These are phyloP conservation scores for Chaetodon trifasciatus DNA, from an alignment of 2,797 vertebrate genomes.

Conservation along the genomic window DNA sequence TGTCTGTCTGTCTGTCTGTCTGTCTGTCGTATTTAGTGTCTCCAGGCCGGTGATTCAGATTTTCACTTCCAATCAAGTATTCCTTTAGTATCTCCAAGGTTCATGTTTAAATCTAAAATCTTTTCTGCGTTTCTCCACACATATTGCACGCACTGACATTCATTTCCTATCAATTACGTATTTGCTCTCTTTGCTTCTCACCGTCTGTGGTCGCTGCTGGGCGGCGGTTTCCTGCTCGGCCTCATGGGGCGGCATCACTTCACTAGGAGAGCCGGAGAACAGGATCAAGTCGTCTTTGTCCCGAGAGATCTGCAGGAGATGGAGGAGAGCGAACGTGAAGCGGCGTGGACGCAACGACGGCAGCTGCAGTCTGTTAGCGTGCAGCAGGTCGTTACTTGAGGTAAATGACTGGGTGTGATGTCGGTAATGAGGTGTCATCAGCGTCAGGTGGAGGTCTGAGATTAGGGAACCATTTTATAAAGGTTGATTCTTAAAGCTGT, in stretches of 20 bases:
- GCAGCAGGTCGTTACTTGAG: not conserved
- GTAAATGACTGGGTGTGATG: constrained; percentile 4
- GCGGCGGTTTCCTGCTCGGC: constrained; percentile 61
- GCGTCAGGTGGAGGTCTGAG: not conserved
- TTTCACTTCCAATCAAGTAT: no score
- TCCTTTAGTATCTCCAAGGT: no score
- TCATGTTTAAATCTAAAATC: no score
- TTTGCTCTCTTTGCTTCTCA: constrained; percentile 44
- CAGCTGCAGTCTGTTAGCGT: not conserved
- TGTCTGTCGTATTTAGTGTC: no score
- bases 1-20: no score
- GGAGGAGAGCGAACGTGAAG: not conserved
- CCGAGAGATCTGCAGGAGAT: constrained; percentile 86
- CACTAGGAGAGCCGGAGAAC: constrained; percentile 82
- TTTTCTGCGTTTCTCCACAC: no score
- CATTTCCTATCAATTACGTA: no score
- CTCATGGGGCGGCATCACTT: constrained; percentile 78
- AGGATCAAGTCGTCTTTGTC: constrained; percentile 88
- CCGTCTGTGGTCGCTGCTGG: constrained; percentile 70
- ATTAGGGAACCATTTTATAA: not conserved
- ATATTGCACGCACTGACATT: no score
- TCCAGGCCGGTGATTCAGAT: no score
- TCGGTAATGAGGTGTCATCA: not conserved
- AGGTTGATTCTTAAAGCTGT: not conserved
- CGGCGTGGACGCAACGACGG: not conserved